A percentile compares a stretch with the other conserved stretches of the same genome.
Evolutionary conservation across 2,888 invertebrate species (phyloP).

Genomic region (Calameuta filiformis): DNA sequence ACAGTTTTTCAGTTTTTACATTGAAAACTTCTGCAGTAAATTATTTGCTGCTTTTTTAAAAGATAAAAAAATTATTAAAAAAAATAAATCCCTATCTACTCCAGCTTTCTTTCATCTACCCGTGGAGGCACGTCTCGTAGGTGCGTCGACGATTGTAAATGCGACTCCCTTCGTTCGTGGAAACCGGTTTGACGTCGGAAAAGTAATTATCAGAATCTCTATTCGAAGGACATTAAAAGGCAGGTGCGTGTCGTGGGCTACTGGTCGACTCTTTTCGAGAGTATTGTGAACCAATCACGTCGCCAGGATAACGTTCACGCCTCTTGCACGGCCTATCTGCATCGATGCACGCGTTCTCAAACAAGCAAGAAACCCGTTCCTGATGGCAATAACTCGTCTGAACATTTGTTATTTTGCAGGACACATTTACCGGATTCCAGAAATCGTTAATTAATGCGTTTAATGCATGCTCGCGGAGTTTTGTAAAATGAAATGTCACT

Average conservation of each 20-base stretch:
- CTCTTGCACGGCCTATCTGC: not conserved
- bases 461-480: not conserved
- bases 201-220: conserved; percentile 4
- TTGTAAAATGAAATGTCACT: not conserved
- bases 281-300: not conserved
- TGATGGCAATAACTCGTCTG: not conserved
- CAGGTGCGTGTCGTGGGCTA: not conserved
- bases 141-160: not conserved
- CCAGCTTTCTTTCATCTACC: not conserved
- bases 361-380: not conserved
- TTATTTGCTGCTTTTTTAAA: not conserved
- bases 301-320: not conserved
- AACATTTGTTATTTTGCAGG: not conserved
- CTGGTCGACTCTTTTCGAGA: not conserved
- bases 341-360: not conserved
- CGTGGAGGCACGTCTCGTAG: not conserved
- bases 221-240: not conserved
- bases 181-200: conserved; percentile 1
- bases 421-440: not conserved
- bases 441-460: not conserved
- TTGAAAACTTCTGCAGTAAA: not conserved
- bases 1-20: not conserved
- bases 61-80: not conserved
- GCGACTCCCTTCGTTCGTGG: not conserved
- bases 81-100: not conserved